Evolutionary conservation across 2,113 vertebrate species (phyloP), one percentile per base, ranked within the genome.

Genomic region (Chloropsis cyanopogon): DNA sequence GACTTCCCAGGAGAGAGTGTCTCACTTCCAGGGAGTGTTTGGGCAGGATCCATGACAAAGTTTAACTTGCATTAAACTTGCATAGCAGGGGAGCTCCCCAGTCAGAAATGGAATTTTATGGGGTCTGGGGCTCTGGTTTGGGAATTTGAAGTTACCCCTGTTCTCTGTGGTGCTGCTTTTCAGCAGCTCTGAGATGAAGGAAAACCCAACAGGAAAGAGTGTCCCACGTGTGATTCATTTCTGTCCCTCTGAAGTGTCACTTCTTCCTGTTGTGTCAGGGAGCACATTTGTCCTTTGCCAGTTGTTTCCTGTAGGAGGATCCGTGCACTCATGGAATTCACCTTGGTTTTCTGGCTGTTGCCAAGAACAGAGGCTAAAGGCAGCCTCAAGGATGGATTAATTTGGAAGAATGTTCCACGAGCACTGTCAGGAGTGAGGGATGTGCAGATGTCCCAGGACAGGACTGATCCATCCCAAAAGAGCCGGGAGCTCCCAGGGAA

Each of bases 301-400:
- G 18, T 20, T 42, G n/a, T 73, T 94, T 94, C 90, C 93, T 82
- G 53, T 9, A 3, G 54, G 41, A 78, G 24, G 53, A 61, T 65
- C 46, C 1, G 0, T 4, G 33, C 6, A 2, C 31, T 47, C 33
- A 5, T 5, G 0, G 5, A 59, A n/a, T 87, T 87, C 75, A 44
- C 70, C 26, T 72, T 20, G 47, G 1, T 52, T 77, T 70, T 42
- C 42, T 0, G 0, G 21, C 17, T 57, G 26, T 39, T 68, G 53
- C 29, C 56, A 41, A 29, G n/a, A 72, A 28, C 2, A 31, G 69
- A 28, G 11, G 31, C 11, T 63, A 29, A 75, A 68, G 23, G 49
- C 71, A 72, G 59, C 35, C 46, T 61, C 14, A 3, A 57, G 54
- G 18, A 4, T 21, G 76, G 68, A 16, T 59, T 28, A 0, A 29